Evolutionary conservation across 2,113 vertebrate species (phyloP).

Genomic region (Lucifuga dentata): DNA sequence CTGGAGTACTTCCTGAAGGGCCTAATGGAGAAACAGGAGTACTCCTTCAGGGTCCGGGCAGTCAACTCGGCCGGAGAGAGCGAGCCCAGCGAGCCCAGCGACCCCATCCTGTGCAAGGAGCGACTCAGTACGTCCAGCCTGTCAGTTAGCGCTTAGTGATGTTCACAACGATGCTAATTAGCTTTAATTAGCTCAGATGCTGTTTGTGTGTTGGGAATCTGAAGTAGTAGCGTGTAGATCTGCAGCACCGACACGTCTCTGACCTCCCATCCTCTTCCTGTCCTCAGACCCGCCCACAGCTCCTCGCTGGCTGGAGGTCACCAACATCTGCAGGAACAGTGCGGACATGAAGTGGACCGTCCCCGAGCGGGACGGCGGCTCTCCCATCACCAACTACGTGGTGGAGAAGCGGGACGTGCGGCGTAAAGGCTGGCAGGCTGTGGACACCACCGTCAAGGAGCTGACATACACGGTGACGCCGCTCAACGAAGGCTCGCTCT

Average conservation of each 20-base stretch:
- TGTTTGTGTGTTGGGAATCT: too few relatives aligned
- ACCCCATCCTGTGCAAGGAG: constrained; percentile 96
- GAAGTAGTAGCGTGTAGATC: too few relatives aligned
- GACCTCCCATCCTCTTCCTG: constrained; percentile 7
- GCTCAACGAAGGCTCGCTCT: constrained; percentile 93
- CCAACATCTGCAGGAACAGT: constrained; percentile 90
- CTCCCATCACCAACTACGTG: constrained; percentile 95
- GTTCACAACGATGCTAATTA: too few relatives aligned
- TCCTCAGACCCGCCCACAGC: constrained; percentile 91
- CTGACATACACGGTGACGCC: constrained; percentile 92
- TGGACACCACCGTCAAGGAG: constrained; percentile 97
- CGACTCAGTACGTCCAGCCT: constrained; percentile 92
- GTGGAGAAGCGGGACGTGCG: constrained; percentile 95
- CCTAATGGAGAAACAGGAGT: constrained; percentile 98
- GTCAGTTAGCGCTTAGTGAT: too few relatives aligned
- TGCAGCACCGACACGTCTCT: too few relatives aligned
- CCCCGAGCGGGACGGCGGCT: constrained; percentile 95
- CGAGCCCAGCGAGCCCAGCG: constrained; percentile 96
- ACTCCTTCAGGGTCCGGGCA: constrained; percentile 94
- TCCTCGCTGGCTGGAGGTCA: constrained; percentile 93
- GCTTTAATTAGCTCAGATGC: too few relatives aligned
- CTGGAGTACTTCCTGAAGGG: constrained; percentile 91
- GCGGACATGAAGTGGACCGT: constrained; percentile 96
- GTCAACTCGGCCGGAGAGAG: constrained; percentile 95
- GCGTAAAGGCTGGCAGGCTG: constrained; percentile 96